These are phyloP conservation scores for Macrobrachium rosenbergii DNA, from an alignment of 1,140 invertebrate species.

Conservation along the genomic window DNA sequence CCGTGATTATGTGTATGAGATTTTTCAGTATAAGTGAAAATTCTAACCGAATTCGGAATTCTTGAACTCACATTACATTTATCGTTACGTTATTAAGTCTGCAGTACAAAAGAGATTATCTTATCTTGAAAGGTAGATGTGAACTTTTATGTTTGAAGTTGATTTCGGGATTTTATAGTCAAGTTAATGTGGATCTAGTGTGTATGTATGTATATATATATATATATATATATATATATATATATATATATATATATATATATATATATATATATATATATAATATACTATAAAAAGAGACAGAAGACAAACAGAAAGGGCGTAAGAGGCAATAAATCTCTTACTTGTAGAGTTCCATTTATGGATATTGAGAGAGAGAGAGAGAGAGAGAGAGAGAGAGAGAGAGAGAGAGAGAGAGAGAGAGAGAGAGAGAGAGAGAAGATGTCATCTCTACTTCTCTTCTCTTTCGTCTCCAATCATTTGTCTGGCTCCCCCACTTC, in stretches of 20 bases:
- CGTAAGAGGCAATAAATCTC: neutral
- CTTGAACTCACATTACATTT: too few relatives aligned
- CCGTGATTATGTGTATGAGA: too few relatives aligned
- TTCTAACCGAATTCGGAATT: too few relatives aligned
- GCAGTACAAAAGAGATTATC: too few relatives aligned
- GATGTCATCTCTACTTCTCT: neutral
- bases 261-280: neutral
- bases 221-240: neutral
- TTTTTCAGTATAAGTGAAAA: too few relatives aligned
- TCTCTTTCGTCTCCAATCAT: neutral
- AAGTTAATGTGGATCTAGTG: too few relatives aligned
- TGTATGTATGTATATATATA: neutral
- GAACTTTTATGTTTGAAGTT: too few relatives aligned
- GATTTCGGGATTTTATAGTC: too few relatives aligned
- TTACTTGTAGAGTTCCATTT: neutral
- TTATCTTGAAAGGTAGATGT: too few relatives aligned
- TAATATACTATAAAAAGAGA: neutral
- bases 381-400: slow-evolving; percentile 32
- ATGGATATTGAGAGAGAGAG: neutral
- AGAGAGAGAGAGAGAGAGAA: slow-evolving; percentile 33
- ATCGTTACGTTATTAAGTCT: too few relatives aligned
- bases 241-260: neutral
- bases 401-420: slow-evolving; percentile 34
- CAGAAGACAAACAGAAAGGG: neutral
- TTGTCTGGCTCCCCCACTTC: neutral